Conservation (phyloP, 92 coral and sea anemone species). For the Epizoanthus stellaris region DNA sequence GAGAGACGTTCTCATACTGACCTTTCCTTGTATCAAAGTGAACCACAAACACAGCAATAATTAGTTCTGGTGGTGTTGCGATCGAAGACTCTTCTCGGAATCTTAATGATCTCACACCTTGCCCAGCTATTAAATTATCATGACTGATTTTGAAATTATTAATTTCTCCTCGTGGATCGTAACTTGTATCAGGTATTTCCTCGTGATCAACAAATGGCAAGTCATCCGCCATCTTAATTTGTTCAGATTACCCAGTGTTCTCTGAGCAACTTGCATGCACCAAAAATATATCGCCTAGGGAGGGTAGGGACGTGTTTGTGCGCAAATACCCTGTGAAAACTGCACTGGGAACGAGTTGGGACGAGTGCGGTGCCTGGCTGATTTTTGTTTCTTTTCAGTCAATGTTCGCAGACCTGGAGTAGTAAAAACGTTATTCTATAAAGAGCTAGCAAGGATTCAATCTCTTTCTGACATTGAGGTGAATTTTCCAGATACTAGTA, state of each 20-base stretch:
- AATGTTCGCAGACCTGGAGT: no score
- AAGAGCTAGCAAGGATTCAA: no score
- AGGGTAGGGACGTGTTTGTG: neutral
- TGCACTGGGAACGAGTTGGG: no score
- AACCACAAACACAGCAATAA: slow-evolving; percentile 93
- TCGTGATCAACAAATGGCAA: slow-evolving; percentile 83
- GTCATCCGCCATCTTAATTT: slow-evolving; percentile 82
- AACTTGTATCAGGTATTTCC: slow-evolving; percentile 84
- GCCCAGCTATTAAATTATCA: slow-evolving; percentile 46
- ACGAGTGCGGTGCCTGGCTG: no score
- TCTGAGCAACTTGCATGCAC: neutral
- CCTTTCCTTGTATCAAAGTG: slow-evolving; percentile 98
- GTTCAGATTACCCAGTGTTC: slow-evolving; percentile 15
- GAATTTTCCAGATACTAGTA: no score
- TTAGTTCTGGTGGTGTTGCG: slow-evolving; percentile 68
- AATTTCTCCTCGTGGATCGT: slow-evolving; percentile 68
- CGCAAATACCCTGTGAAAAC: no score
- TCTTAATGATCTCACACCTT: slow-evolving; percentile 17
- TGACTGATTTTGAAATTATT: slow-evolving; percentile 31
- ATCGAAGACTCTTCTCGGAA: slow-evolving; percentile 20
- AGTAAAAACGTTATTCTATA: no score
- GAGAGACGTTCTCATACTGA: neutral
- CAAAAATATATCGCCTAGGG: neutral
- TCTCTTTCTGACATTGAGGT: no score
- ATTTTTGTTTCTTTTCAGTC: no score